Base-by-base conservation (phyloP, 1,140 invertebrate species). In the Tetramorium alpestre region DNA sequence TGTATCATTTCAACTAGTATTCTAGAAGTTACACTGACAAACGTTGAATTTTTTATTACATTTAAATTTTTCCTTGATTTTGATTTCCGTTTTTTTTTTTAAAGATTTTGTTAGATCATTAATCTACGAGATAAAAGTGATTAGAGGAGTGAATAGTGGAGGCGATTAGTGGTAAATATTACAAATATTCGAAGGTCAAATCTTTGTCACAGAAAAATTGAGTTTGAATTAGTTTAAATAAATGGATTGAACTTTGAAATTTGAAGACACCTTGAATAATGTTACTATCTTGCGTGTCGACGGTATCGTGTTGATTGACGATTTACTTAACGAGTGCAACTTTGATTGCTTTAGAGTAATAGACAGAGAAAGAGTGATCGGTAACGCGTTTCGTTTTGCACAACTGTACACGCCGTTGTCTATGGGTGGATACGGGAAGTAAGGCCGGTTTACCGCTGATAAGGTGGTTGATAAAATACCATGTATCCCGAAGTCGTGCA, bases 381-480 rank as follows among this genome's bases (percentile, higher is more conserved):
- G 11, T 60, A 73, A 75, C 69, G 54, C n/a, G 54, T 60, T 49
- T 82, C 38, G 54, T 73, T 75, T 84, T 16, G 64, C 38, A n/a
- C 54, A 60, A 73, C 38, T 49, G 13, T 62, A 7, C 18, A 65
- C 49, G 51, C 51, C 69, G 54, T 84, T 84, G 69, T 84, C 80
- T 84, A 70, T 49, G 41, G 18, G 67, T n/a, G 54, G n/a, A 75
- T 73, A 60, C 69, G 54, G 69, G 28, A 75, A 84, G 69, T 58
- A 44, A 60, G 41, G 7, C 1, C 51, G 54, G 67, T 82, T 73
- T 47, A 47, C 11, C 41, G 41, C 28, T 84, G 69, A 84, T 84
- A 84, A 84, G 69, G 56, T 38, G 22, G 28, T 44, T 60, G 80
- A 72, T 82, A 82, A 82, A 47, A 47, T 69, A 54, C 22, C 41